These are phyloP conservation scores for Centropus bengalensis DNA, from an alignment of 2,113 vertebrate genomes.

Conservation along the genomic window DNA sequence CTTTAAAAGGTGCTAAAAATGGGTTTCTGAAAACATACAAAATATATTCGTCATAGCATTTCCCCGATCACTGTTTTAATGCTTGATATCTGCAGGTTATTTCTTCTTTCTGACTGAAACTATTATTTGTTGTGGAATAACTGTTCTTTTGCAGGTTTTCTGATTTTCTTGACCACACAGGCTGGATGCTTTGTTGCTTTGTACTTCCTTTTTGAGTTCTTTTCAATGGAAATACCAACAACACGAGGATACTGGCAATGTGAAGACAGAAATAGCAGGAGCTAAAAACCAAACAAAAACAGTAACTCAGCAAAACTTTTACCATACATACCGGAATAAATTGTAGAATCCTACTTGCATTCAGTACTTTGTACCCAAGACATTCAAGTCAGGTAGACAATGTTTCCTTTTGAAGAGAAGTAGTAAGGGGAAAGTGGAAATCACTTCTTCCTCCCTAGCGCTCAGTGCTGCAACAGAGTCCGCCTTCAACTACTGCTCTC, in stretches of 20 bases:
- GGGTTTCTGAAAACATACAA: slow-evolving; percentile 75
- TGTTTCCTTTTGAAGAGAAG: background rate
- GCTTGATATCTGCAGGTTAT: slow-evolving; percentile 79
- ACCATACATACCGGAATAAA: background rate
- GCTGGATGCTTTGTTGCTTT: slow-evolving; percentile 65
- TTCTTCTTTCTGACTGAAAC: slow-evolving; percentile 87
- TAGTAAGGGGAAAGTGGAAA: background rate
- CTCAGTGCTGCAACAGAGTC: background rate
- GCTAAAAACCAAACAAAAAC: slow-evolving; percentile 69
- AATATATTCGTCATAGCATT: slow-evolving; percentile 45
- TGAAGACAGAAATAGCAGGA: slow-evolving; percentile 95
- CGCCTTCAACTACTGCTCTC: background rate
- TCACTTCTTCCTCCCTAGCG: background rate
- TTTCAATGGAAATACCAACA: slow-evolving; percentile 84
- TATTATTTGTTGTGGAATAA: slow-evolving; percentile 82
- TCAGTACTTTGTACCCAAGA: background rate
- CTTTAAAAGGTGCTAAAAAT: slow-evolving; percentile 79
- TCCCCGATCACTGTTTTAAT: slow-evolving; percentile 71
- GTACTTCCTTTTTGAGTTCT: slow-evolving; percentile 79
- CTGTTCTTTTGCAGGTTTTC: slow-evolving; percentile 76
- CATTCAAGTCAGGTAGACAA: background rate
- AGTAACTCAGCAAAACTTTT: background rate
- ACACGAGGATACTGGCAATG: slow-evolving; percentile 83
- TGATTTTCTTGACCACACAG: slow-evolving; percentile 40
- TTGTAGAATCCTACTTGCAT: background rate